Percentiles rank a stretch among this genome's conserved stretches.
Evolutionary conservation across 2,113 vertebrate species (phyloP).

Genomic region (Notarius quadriscutis): DNA sequence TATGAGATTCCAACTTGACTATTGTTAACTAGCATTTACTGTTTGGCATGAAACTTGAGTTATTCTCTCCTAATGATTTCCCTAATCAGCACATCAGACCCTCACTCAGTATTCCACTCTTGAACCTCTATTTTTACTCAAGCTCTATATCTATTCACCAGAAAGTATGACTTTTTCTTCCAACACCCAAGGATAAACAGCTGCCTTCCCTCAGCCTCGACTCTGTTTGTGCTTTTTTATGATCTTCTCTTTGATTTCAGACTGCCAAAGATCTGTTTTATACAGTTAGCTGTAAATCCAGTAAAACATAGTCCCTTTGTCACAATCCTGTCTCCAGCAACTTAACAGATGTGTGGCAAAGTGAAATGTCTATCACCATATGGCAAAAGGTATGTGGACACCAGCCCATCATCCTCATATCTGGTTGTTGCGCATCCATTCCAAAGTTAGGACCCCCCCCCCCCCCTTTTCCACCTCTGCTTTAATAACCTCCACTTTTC

Average conservation of each 20-base stretch:
- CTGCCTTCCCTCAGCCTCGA: background rate
- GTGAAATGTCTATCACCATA: background rate
- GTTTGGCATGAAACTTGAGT: background rate
- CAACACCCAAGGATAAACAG: slow-evolving; percentile 54
- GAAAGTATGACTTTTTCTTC: slow-evolving; percentile 50
- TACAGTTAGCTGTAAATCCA: slow-evolving; percentile 26
- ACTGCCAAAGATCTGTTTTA: slow-evolving; percentile 42
- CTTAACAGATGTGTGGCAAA: background rate
- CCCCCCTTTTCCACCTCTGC: background rate
- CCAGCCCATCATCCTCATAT: background rate
- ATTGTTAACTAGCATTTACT: background rate
- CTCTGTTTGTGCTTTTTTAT: background rate
- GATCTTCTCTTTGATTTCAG: slow-evolving; percentile 47
- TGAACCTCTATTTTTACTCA: slow-evolving; percentile 37
- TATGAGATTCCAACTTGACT: background rate
- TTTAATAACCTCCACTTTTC: background rate
- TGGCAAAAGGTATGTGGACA: background rate
- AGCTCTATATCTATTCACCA: slow-evolving; percentile 50
- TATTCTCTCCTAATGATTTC: background rate
- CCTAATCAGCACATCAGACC: background rate
- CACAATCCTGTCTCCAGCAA: background rate
- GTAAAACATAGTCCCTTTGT: slow-evolving; percentile 29
- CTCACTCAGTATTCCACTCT: slow-evolving; percentile 37
- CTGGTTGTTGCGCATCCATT: background rate
- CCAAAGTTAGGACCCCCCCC: background rate